phyloP scores from a whole-genome alignment of 2,113 vertebrate genomes.

The Toxostoma redivivum region DNA sequence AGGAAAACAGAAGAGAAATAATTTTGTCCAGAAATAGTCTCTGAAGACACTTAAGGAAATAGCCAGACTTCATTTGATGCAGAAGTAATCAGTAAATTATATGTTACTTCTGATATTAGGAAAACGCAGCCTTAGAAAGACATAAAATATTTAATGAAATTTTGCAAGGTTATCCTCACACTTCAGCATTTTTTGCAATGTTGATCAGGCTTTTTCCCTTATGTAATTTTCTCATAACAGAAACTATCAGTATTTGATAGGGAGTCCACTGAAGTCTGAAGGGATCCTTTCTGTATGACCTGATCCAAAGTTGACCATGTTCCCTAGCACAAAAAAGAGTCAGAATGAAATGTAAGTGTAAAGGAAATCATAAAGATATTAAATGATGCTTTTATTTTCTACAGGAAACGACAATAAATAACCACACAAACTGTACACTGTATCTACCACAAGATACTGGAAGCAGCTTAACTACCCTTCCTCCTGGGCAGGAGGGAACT shows the following conservation, averaged over 20 bases:
- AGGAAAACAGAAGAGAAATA: background rate
- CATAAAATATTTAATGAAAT: slow-evolving; percentile 45
- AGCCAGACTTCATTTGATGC: background rate
- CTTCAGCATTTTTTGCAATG: background rate
- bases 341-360: background rate
- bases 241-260: background rate
- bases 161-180: slow-evolving; percentile 8
- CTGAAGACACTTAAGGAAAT: slow-evolving; percentile 6
- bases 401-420: background rate
- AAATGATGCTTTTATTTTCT: background rate
- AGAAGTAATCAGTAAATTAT: slow-evolving; percentile 45
- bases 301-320: background rate
- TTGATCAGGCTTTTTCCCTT: background rate
- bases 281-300: background rate
- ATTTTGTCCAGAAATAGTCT: slow-evolving; percentile 8
- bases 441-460: background rate
- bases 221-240: background rate
- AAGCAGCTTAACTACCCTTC: background rate
- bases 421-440: background rate
- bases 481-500: background rate
- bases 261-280: background rate
- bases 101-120: slow-evolving; percentile 17
- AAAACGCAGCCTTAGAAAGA: slow-evolving; percentile 11
- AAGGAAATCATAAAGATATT: background rate
- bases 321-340: background rate